Percentiles rank a stretch among this genome's conserved stretches.
phyloP scores from a whole-genome alignment of 2,888 invertebrate genomes.

The Odontocerum albicorne region DNA sequence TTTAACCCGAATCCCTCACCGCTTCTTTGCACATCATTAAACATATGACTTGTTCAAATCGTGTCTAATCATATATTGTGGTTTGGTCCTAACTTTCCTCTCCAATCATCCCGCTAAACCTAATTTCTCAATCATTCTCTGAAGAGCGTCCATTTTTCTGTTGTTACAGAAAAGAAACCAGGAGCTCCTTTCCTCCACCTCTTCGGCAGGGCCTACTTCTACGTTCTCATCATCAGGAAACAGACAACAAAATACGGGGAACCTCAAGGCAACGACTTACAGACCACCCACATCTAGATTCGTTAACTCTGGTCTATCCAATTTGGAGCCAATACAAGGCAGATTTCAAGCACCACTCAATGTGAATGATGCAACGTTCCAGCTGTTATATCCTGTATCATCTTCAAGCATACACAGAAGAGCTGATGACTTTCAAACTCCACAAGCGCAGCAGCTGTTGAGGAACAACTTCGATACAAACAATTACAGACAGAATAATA shows the following conservation, averaged over 20 bases:
- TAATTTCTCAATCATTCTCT: conserved; percentile 18
- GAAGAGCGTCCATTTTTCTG: conserved; percentile 37
- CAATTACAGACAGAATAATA: conserved; percentile 28
- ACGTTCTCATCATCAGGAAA: conserved; percentile 25
- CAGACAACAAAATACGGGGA: conserved; percentile 35
- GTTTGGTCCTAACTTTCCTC: conserved; percentile 1
- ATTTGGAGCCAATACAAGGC: conserved; percentile 38
- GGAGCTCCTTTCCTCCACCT: conserved; percentile 44
- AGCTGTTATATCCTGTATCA: conserved; percentile 41
- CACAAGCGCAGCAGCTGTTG: conserved; percentile 42
- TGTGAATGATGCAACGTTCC: conserved; percentile 39
- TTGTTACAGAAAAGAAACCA: conserved; percentile 59
- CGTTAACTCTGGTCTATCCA: conserved; percentile 37
- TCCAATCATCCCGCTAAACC: conserved; percentile 7
- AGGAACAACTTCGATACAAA: conserved; percentile 21
- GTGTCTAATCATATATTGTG: conserved; percentile 3
- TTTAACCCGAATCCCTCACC: too few species aligned
- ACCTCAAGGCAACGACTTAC: conserved; percentile 49
- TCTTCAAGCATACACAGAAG: conserved; percentile 47
- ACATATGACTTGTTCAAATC: too few species aligned
- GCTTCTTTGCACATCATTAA: too few species aligned
- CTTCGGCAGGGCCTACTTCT: conserved; percentile 32
- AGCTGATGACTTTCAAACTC: conserved; percentile 44
- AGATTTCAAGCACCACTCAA: conserved; percentile 35
- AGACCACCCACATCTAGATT: conserved; percentile 41